Evolutionary conservation across 2,797 vertebrate genomes (phyloP).

Genomic region (Argentina silus): DNA sequence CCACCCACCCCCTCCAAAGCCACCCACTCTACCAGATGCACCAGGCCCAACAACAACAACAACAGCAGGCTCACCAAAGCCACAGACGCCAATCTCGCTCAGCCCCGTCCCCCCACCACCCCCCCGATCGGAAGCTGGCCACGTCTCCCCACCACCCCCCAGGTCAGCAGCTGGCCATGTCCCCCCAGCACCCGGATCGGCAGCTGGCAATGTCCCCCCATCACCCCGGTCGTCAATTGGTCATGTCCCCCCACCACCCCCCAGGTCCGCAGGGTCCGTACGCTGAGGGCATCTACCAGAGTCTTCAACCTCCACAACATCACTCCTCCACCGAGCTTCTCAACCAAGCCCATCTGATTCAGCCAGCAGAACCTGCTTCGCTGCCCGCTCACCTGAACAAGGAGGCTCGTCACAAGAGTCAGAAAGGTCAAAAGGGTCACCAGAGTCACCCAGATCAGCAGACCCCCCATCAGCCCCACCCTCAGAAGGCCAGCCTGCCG

Average conservation of each 20-base stretch:
- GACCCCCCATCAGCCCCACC: constrained; percentile 58
- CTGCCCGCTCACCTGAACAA: constrained; percentile 60
- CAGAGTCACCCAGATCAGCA: constrained; percentile 54
- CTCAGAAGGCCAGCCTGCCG: constrained; percentile 64
- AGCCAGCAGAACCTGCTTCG: constrained; percentile 56
- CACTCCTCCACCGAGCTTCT: constrained; percentile 65
- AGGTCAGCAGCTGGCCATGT: constrained; percentile 34
- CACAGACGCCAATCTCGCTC: constrained; percentile 68
- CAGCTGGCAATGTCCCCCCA: no score
- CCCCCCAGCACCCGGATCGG: no score
- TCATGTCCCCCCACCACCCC: constrained; percentile 45
- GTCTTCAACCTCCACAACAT: constrained; percentile 64
- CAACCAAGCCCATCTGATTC: constrained; percentile 38
- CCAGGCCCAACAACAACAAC: constrained; percentile 60
- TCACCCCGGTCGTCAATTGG: no score
- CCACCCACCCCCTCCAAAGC: constrained; percentile 54
- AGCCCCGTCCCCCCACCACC: constrained; percentile 68
- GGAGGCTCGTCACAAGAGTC: constrained; percentile 67
- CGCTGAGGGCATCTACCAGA: constrained; percentile 70
- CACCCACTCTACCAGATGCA: constrained; percentile 71
- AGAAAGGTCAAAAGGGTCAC: constrained; percentile 71
- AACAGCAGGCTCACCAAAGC: constrained; percentile 26
- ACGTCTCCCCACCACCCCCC: constrained; percentile 47
- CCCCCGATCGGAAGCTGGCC: constrained; percentile 21
- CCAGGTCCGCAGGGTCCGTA: constrained; percentile 59